Percentiles rank a stretch among this genome's conserved stretches.
Evolutionary conservation across 2,888 invertebrate genomes (phyloP).

Genomic region (Apotomis betuletana): DNA sequence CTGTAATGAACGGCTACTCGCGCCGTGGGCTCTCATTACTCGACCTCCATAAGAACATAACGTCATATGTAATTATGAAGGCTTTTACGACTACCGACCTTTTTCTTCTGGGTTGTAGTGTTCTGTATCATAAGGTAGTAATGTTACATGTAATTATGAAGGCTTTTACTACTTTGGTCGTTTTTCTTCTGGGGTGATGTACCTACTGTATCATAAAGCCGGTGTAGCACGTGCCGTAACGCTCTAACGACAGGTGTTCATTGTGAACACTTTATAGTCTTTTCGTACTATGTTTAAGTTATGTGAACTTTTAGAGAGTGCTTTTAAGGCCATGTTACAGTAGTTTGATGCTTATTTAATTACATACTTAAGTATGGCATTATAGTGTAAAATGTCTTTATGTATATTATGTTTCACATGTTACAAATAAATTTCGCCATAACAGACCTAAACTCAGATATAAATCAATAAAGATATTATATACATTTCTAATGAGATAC

Average conservation of each 20-base stretch:
- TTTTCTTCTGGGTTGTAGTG: background rate
- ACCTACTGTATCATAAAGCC: constrained; percentile 47
- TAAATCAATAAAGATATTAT: too few relatives aligned
- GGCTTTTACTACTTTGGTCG: constrained; percentile 1
- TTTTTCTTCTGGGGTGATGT: constrained; percentile 41
- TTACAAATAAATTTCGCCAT: too few relatives aligned
- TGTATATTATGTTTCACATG: too few relatives aligned
- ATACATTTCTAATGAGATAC: too few relatives aligned
- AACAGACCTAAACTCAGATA: too few relatives aligned
- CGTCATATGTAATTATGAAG: background rate
- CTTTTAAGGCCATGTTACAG: background rate
- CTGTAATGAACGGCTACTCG: constrained; percentile 57
- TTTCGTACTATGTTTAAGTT: constrained; percentile 5
- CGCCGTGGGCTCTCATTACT: constrained; percentile 58
- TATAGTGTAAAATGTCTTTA: too few relatives aligned
- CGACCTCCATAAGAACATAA: background rate
- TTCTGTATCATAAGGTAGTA: constrained; percentile 62
- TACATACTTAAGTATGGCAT: too few relatives aligned
- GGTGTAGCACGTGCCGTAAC: constrained; percentile 36
- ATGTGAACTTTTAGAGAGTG: constrained; percentile 16
- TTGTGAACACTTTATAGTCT: constrained; percentile 25
- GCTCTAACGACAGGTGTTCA: constrained; percentile 53
- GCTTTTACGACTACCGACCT: background rate
- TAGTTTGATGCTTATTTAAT: too few relatives aligned
- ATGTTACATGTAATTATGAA: constrained; percentile 42